A percentile compares a stretch with the other conserved stretches of the same genome.
phyloP scores from a whole-genome alignment of 2,113 vertebrate species.

The Pleuronectes platessa region DNA sequence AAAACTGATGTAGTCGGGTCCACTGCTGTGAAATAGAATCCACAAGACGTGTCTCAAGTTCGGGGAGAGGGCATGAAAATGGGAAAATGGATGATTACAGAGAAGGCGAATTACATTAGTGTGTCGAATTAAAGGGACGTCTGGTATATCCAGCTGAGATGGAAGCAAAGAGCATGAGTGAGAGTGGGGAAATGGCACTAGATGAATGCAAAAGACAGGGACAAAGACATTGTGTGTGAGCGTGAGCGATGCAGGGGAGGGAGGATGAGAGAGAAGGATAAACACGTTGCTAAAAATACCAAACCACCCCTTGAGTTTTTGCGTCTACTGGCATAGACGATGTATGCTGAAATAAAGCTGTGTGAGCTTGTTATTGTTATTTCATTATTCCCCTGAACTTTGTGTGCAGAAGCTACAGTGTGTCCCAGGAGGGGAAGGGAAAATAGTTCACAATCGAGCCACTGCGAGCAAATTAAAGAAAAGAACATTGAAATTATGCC shows the following conservation, averaged over 20 bases:
- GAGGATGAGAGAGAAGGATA: constrained; percentile 63
- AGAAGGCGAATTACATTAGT: constrained; percentile 74
- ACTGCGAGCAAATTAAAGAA: constrained; percentile 50
- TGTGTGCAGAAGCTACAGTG: constrained; percentile 26
- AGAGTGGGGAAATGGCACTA: constrained; percentile 60
- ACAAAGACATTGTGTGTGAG: constrained; percentile 65
- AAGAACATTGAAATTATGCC: constrained; percentile 52
- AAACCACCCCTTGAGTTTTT: constrained; percentile 55
- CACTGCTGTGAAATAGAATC: constrained; percentile 75
- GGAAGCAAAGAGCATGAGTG: constrained; percentile 60
- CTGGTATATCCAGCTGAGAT: constrained; percentile 76
- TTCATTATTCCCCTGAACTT: constrained; percentile 59
- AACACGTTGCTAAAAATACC: constrained; percentile 69
- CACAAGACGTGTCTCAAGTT: constrained; percentile 68
- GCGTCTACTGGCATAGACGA: constrained; percentile 42
- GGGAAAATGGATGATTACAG: constrained; percentile 79
- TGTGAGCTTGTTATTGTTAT: constrained; percentile 66
- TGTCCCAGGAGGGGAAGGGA: constrained; percentile 23
- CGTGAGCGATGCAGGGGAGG: constrained; percentile 64
- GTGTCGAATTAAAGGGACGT: constrained; percentile 79
- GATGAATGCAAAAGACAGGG: constrained; percentile 70
- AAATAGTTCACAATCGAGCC: constrained; percentile 40
- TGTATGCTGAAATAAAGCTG: constrained; percentile 54
- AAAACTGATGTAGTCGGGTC: constrained; percentile 63
- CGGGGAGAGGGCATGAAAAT: constrained; percentile 72